Evolutionary conservation across 2,888 invertebrate genomes (phyloP), one percentile per base, ranked within the genome.

Genomic region (Syrista parreyssii): DNA sequence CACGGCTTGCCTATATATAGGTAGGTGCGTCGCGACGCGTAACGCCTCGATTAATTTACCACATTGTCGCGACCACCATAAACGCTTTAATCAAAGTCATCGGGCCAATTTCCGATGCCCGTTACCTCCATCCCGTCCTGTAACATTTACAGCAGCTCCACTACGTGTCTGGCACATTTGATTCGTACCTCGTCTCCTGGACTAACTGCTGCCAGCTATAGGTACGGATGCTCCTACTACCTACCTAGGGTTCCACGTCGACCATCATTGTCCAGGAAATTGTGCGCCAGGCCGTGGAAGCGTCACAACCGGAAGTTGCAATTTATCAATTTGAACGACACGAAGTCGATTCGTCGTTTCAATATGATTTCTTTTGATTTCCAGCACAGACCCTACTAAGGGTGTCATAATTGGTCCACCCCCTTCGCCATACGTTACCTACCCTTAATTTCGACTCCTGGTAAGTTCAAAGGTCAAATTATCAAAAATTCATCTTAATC

Each of bases 31-130:
- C 74, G 73, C 76, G 75, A 73, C 80, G 79, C 77, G 82, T 81
- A 84, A 76, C 82, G 78, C 85, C 86, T 87, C 89, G 89, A 91
- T 91, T 90, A 89, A 91, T 91, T 91, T 89, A 90, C 87, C 85
- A 84, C 87, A 88, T 87, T 86, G 88, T 85, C 84, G 85, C 81
- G 86, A 82, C 82, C 85, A 88, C 86, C 55, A 9, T 90, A 91
- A 91, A 88, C 88, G 89, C 89, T 91, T 91, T 90, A 91, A 91
- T 91, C 90, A 91, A 90, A 91, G 91, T 90, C 91, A 91, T 91
- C 91, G 91, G 90, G 89, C 90, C 90, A 91, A 90, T 91, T 90
- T 90, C 91, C 91, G 90, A 90, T 90, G 86, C 86, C 86, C 87
- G 87, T 84, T 87, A 84, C 86, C 86, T 83, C 86, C 85, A 83